Percentiles rank a stretch among this genome's conserved stretches.
Conservation (phyloP, 2,797 vertebrate genomes). For the Sebastes steindachneri region DNA sequence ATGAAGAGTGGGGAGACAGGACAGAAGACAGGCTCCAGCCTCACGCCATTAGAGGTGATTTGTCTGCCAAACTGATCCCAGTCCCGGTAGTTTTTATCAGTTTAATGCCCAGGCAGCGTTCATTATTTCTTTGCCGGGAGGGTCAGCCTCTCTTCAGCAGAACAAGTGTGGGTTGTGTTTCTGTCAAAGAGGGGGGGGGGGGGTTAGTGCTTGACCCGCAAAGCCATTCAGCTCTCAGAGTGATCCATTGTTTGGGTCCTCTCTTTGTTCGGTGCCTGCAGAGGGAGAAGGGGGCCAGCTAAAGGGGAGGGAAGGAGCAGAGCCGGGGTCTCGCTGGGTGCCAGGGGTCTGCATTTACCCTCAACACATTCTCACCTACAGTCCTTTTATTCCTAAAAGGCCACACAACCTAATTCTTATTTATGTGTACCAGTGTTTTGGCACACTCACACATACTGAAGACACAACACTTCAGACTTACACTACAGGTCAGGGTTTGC, state of each 20-base stretch:
- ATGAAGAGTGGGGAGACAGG: conserved; percentile 65
- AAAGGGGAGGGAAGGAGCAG: conserved; percentile 72
- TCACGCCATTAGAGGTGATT: conserved; percentile 78
- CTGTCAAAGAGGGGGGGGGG: conserved; percentile 76
- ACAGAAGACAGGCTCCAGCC: conserved; percentile 76
- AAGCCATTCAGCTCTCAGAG: conserved; percentile 84
- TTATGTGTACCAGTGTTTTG: conserved; percentile 19
- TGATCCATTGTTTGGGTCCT: conserved; percentile 84
- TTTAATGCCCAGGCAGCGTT: conserved; percentile 82
- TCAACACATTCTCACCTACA: conserved; percentile 68
- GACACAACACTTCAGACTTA: neutral
- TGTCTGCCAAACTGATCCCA: conserved; percentile 79
- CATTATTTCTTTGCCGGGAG: conserved; percentile 82
- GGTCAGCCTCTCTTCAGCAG: conserved; percentile 84
- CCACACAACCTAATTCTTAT: conserved; percentile 43
- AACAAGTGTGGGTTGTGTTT: conserved; percentile 87
- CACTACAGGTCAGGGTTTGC: conserved; percentile 10
- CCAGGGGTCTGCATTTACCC: conserved; percentile 72
- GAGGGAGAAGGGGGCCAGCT: conserved; percentile 73
- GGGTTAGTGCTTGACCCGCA: conserved; percentile 84
- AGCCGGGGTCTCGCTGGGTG: conserved; percentile 61
- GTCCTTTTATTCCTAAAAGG: conserved; percentile 55
- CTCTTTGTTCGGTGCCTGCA: conserved; percentile 83
- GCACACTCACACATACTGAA: conserved; percentile 10
- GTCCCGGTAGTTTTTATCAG: conserved; percentile 79